Evolutionary conservation across 2,797 vertebrate genomes (phyloP).

Genomic region (Lepidocolaptes lacrymiger): DNA sequence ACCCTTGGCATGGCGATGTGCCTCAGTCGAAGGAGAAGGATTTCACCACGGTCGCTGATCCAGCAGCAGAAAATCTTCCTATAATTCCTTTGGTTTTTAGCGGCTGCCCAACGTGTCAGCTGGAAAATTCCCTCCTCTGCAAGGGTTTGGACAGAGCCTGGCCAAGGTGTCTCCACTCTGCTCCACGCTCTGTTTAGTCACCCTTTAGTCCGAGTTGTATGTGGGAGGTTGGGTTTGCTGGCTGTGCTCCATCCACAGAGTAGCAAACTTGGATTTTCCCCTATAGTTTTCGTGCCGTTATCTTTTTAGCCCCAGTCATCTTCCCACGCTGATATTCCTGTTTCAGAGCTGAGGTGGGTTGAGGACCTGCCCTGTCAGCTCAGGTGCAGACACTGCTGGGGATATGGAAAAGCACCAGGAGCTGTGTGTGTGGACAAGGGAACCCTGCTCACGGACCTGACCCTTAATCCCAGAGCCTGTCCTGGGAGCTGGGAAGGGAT

Average conservation of each 20-base stretch:
- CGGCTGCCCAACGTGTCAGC: neutral
- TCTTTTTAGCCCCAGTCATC: neutral
- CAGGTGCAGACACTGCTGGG: neutral
- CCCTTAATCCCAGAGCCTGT: accelerated
- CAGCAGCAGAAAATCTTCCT: accelerated
- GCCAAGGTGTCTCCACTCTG: neutral
- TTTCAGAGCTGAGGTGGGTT: neutral
- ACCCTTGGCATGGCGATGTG: neutral
- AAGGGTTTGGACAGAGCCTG: neutral
- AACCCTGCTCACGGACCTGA: neutral
- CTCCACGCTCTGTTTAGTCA: neutral
- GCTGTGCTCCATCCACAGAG: neutral
- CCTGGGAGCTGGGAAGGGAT: too few species aligned
- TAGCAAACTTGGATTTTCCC: neutral
- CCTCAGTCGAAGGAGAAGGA: neutral
- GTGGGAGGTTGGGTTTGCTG: neutral
- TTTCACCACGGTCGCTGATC: neutral
- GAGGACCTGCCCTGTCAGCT: too few species aligned
- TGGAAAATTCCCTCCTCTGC: neutral
- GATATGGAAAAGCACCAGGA: neutral
- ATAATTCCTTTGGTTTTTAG: neutral
- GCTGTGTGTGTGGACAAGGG: neutral
- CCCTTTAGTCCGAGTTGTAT: neutral
- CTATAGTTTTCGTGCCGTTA: neutral
- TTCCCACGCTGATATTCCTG: neutral